Conservation (phyloP, 2,888 invertebrate genomes). For the Hartigia nigra region DNA sequence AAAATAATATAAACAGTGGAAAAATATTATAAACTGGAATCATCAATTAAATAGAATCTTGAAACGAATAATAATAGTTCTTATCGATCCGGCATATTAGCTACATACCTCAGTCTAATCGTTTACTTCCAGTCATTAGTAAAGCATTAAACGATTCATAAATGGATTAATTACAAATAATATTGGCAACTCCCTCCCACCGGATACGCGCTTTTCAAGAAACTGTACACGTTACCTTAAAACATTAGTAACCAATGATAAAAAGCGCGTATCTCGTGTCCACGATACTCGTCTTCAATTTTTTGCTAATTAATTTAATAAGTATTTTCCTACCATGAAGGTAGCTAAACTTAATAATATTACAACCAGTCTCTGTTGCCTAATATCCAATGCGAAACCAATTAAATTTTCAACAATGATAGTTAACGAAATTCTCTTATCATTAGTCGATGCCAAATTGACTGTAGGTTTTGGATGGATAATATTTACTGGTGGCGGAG, state of each 20-base stretch:
- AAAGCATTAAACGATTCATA: slow-evolving; percentile 48
- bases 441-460: slow-evolving; percentile 51
- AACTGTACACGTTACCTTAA: not conserved
- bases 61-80: not conserved
- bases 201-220: slow-evolving; percentile 21
- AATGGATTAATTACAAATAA: slow-evolving; percentile 38
- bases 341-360: slow-evolving; percentile 27
- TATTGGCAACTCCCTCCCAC: slow-evolving; percentile 22
- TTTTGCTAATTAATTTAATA: slow-evolving; percentile 2
- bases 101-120: slow-evolving; percentile 41
- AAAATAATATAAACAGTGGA: slow-evolving; percentile 14
- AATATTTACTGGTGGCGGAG: slow-evolving; percentile 77
- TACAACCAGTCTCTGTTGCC: slow-evolving; percentile 22
- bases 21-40: slow-evolving; percentile 1
- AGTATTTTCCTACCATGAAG: slow-evolving; percentile 18
- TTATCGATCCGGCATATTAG: not conserved
- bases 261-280: slow-evolving; percentile 1
- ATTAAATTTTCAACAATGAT: slow-evolving; percentile 46
- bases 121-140: slow-evolving; percentile 39
- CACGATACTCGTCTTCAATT: not conserved
- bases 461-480: slow-evolving; percentile 73
- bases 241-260: not conserved
- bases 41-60: not conserved
- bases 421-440: slow-evolving; percentile 43
- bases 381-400: slow-evolving; percentile 45